These are phyloP conservation scores for Drosophila tripunctata DNA, from an alignment of 2,888 invertebrate species.

Conservation along the genomic window DNA sequence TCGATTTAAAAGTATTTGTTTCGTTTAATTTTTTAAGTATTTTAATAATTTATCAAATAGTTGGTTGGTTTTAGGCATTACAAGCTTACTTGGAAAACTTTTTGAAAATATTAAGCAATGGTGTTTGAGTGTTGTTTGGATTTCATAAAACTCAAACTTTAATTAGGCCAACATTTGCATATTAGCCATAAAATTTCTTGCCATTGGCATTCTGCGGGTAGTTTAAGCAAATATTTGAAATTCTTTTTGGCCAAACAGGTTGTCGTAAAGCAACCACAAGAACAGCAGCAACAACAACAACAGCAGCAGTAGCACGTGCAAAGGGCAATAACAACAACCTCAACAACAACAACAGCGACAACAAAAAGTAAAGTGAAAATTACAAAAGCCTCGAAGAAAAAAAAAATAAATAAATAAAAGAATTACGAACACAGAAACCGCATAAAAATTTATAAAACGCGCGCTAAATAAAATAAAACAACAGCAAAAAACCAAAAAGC, in stretches of 20 bases:
- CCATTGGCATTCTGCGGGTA: slow-evolving; percentile 8
- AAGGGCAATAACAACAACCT: slow-evolving; percentile 25
- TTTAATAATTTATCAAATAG: background rate
- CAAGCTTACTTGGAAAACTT: background rate
- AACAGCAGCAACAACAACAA: slow-evolving; percentile 33
- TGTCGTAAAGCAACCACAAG: slow-evolving; percentile 47
- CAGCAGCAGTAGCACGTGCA: slow-evolving; percentile 54
- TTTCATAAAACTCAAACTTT: background rate
- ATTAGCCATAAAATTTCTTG: slow-evolving; percentile 21
- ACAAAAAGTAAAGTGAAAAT: slow-evolving; percentile 32
- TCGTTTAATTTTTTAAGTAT: background rate
- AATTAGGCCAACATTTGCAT: slow-evolving; percentile 23
- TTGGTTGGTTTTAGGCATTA: background rate
- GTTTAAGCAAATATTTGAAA: slow-evolving; percentile 40
- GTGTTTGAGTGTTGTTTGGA: no score
- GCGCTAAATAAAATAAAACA: slow-evolving; percentile 30
- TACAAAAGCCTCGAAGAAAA: slow-evolving; percentile 36
- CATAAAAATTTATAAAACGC: slow-evolving; percentile 45
- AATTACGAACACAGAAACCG: slow-evolving; percentile 45
- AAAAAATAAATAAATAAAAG: no score
- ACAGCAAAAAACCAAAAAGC: slow-evolving; percentile 31
- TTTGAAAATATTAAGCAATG: no score
- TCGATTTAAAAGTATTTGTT: no score
- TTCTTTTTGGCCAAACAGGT: slow-evolving; percentile 71
- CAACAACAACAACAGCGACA: slow-evolving; percentile 25